phyloP scores from a whole-genome alignment of 2,888 invertebrate genomes.

The Harpagoxenus sublaevis region DNA sequence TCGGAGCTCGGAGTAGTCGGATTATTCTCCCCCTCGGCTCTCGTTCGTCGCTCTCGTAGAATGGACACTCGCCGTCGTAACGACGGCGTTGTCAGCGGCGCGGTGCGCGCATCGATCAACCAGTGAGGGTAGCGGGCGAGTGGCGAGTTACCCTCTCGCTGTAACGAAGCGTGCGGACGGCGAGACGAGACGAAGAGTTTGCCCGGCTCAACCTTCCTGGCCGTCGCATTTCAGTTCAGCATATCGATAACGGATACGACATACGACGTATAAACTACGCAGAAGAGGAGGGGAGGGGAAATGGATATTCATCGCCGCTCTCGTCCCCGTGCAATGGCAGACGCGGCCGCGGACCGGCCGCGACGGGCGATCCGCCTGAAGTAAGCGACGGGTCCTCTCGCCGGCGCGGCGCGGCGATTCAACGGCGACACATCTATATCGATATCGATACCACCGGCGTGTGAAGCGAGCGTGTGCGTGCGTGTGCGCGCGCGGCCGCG shows the following conservation, averaged over 20 bases:
- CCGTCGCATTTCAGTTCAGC: background rate
- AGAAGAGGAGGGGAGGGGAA: background rate
- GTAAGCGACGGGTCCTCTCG: background rate
- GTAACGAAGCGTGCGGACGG: background rate
- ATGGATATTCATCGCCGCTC: slow-evolving; percentile 37
- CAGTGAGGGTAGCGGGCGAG: slow-evolving; percentile 8
- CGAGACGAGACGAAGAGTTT: background rate
- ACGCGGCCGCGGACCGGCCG: slow-evolving; percentile 47
- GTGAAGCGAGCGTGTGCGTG: background rate
- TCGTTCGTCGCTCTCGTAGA: slow-evolving; percentile 17
- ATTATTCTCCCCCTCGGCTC: slow-evolving; percentile 7
- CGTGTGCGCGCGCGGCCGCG: slow-evolving; percentile 12
- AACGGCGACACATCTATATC: background rate
- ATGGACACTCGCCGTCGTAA: slow-evolving; percentile 44
- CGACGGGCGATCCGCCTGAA: slow-evolving; percentile 20
- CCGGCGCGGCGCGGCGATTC: background rate
- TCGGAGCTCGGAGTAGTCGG: background rate
- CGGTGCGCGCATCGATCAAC: slow-evolving; percentile 51
- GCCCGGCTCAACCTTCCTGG: background rate
- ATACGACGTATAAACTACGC: background rate
- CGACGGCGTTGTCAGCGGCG: slow-evolving; percentile 52
- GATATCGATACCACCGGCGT: slow-evolving; percentile 10
- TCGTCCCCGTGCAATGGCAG: slow-evolving; percentile 46
- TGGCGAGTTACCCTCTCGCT: background rate
- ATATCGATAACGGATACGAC: slow-evolving; percentile 2